A percentile compares a stretch with the other conserved stretches of the same genome.
These are phyloP conservation scores for Epizoanthus illoricatus DNA, from an alignment of 92 coral and sea anemone species.

Conservation along the genomic window DNA sequence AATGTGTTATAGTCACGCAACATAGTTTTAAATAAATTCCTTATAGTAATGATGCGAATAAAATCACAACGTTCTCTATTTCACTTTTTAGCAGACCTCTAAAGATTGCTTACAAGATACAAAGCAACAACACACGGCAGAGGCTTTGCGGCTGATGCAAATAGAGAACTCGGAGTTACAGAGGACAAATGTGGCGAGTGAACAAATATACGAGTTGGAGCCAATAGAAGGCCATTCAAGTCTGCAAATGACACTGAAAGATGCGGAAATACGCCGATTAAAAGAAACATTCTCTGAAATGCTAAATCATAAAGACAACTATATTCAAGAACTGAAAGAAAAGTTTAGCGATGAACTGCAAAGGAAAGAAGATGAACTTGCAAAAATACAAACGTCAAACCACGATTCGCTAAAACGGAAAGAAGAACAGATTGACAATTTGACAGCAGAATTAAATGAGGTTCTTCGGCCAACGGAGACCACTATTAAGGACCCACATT, in stretches of 20 bases:
- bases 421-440: conserved; percentile 3
- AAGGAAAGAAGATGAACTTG: conserved; percentile 13
- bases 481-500: background rate
- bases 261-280: background rate
- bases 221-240: background rate
- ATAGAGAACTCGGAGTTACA: conserved; percentile 1
- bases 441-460: conserved; percentile 5
- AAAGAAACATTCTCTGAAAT: conserved; percentile 8
- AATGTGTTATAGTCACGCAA: too few species aligned
- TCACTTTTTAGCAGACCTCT: background rate
- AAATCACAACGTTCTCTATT: background rate
- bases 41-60: too few species aligned
- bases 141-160: background rate
- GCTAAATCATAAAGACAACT: background rate
- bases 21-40: too few species aligned
- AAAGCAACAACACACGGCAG: background rate
- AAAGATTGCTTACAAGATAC: background rate
- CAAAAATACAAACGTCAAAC: background rate
- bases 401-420: conserved; percentile 2
- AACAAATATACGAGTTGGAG: background rate
- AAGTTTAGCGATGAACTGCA: background rate
- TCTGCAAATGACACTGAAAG: background rate
- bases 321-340: conserved; percentile 7
- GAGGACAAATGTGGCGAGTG: background rate
- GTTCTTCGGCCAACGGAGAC: background rate